Evolutionary conservation across 2,113 vertebrate genomes (phyloP).

Genomic region (Leucopternis melanops): DNA sequence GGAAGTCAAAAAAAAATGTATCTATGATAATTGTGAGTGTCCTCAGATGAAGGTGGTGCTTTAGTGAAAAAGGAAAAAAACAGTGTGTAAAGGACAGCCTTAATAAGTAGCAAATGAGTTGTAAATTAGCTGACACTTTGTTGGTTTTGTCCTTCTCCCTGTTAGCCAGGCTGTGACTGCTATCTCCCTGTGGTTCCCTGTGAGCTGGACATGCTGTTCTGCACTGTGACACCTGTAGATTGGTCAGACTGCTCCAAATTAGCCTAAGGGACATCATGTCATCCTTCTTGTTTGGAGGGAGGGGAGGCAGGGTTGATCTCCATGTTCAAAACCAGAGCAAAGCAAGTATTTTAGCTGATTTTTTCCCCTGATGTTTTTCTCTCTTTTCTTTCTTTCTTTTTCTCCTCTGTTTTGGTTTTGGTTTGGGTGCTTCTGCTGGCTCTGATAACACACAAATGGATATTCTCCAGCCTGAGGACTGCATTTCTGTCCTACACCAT

Average conservation of each 20-base stretch:
- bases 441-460: not conserved
- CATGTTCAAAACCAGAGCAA: not conserved
- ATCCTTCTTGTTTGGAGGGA: not conserved
- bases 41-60: not conserved
- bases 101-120: constrained; percentile 44
- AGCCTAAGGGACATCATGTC: not conserved
- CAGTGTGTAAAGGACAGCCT: not conserved
- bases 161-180: not conserved
- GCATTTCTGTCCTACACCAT: not conserved
- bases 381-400: not conserved
- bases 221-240: not conserved
- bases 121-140: constrained; percentile 35
- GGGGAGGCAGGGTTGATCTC: not conserved
- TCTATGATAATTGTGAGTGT: not conserved
- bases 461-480: not conserved
- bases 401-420: not conserved
- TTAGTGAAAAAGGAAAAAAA: not conserved
- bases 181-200: not conserved
- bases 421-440: not conserved
- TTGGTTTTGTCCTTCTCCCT: not conserved
- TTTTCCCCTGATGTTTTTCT: not conserved
- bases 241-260: not conserved
- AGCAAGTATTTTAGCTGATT: not conserved
- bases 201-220: not conserved
- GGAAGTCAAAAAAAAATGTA: not conserved